Evolutionary conservation across 2,888 invertebrate genomes (phyloP), one percentile per base, ranked within the genome.

Genomic region (Hofmannophila pseudospretella): DNA sequence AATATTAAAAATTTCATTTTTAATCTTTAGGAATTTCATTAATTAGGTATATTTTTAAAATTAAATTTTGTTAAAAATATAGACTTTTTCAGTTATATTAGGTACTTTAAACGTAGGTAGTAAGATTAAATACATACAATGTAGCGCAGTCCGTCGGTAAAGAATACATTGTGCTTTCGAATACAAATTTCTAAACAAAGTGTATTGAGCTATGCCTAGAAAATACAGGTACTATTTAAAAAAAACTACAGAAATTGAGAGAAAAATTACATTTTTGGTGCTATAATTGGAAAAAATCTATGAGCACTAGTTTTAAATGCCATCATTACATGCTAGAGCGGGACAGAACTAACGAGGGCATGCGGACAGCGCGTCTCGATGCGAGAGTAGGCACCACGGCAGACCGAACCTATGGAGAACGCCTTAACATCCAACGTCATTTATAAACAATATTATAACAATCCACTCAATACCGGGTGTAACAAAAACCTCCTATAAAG

Each of bases 1-100:
- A 71, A 77, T 78, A 77, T 81, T 75, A 76, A 82, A 82, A 79
- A 75, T 73, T 75, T 74, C 60, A 73, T 74, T 76, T 65, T 80
- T 74, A 73, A 76, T 76, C 67, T 71, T 85, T 82, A 82, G 81
- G 81, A 81, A 79, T 82, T 82, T 77, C 63, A 75, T 78, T 76
- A 76, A 77, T 77, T 78, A 80, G 74, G 74, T 82, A 77, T 76
- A 74, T 70, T 63, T 66, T 66, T 70, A 71, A 81, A 72, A 68
- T 78, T 72, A 82, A 79, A 75, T 77, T n/a, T 76, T 72, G 78
- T 80, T 84, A 84, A 82, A 85, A 84, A 85, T 85, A 84, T 85
- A 85, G 80, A 76, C 4, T 70, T 78, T 63, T 70, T 67, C 70
- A 75, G 76, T 77, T 30, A 69, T 75, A 75, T 73, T 67, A 36